phyloP scores from a whole-genome alignment of 2,113 vertebrate species.

The Bufo bufo region DNA sequence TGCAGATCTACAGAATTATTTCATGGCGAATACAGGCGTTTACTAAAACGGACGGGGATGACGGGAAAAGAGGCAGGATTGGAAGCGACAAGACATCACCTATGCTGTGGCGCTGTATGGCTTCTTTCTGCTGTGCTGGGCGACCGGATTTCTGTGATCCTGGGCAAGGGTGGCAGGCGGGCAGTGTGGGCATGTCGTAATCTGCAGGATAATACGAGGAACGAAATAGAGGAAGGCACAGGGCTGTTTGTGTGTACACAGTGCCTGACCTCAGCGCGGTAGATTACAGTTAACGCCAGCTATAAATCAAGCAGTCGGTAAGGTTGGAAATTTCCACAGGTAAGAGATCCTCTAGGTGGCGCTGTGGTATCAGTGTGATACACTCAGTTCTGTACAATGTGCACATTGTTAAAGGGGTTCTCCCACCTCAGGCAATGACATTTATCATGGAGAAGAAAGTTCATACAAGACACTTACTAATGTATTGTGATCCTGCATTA shows the following conservation, averaged over 20 bases:
- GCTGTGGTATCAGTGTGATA: neutral
- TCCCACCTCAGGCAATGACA: no score
- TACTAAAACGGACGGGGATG: no score
- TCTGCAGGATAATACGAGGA: neutral
- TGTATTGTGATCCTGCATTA: no score
- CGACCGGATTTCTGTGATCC: neutral
- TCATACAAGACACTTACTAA: no score
- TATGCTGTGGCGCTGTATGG: no score
- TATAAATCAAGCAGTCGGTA: conserved; percentile 22
- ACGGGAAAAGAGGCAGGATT: no score
- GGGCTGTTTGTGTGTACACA: conserved; percentile 37
- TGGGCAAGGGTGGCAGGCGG: neutral
- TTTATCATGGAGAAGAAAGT: no score
- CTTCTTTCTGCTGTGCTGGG: no score
- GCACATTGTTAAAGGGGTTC: no score
- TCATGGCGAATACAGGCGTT: no score
- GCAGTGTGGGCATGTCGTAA: neutral
- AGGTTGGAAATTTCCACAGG: conserved; percentile 25
- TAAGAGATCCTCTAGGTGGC: neutral
- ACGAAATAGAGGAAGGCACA: neutral
- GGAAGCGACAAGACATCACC: no score
- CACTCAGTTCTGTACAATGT: neutral
- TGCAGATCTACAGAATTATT: no score
- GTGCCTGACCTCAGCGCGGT: conserved; percentile 26
- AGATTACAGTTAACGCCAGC: neutral